A percentile compares a stretch with the other conserved stretches of the same genome.
These are phyloP conservation scores for Myanophis thanlyinensis DNA, from an alignment of 2,113 vertebrate genomes.

Conservation along the genomic window DNA sequence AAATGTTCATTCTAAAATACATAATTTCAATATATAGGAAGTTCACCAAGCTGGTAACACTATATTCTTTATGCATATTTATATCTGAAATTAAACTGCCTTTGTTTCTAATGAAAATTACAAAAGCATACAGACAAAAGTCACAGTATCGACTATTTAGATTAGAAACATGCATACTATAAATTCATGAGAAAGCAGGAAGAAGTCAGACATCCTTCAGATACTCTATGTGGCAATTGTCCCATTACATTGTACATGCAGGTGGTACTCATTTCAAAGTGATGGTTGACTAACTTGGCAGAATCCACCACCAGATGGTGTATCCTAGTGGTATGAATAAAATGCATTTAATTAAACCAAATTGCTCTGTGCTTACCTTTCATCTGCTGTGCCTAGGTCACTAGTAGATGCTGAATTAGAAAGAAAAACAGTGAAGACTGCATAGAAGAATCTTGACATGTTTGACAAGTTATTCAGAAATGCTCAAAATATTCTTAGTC, in stretches of 20 bases:
- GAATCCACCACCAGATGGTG: constrained; percentile 24
- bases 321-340: constrained; percentile 28
- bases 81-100: not conserved
- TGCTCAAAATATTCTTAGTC: not conserved
- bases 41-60: not conserved
- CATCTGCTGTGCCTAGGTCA: constrained; percentile 9
- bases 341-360: constrained; percentile 27
- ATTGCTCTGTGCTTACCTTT: constrained; percentile 31
- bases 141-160: not conserved
- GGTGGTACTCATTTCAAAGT: constrained; percentile 29
- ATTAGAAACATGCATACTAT: not conserved
- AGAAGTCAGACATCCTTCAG: not conserved
- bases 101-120: not conserved
- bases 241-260: constrained; percentile 16
- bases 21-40: not conserved
- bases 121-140: not conserved
- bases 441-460: not conserved
- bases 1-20: not conserved
- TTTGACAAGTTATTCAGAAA: not conserved
- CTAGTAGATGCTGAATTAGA: not conserved
- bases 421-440: not conserved
- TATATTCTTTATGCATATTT: not conserved
- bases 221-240: constrained; percentile 7
- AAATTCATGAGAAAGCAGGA: not conserved
- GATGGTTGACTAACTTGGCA: constrained; percentile 38